A percentile compares a stretch with the other conserved stretches of the same genome.
Conservation (phyloP, 2,888 invertebrate genomes). For the Pilophorus perplexus region DNA sequence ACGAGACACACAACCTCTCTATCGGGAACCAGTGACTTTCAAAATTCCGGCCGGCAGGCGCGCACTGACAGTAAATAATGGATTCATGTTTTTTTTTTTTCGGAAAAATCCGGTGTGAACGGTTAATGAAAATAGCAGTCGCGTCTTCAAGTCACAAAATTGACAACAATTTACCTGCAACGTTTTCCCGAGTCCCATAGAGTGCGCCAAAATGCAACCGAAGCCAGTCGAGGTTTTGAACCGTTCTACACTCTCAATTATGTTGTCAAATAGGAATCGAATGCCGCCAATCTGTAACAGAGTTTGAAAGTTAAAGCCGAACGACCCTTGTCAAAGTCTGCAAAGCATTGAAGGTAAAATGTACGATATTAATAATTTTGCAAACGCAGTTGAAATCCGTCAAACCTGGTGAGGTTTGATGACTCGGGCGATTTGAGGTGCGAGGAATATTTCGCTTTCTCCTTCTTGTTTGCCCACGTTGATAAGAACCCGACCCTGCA, state of each 20-base stretch:
- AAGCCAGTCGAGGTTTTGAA: constrained; percentile 87
- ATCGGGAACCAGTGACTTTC: too few species aligned
- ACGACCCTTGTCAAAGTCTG: too few species aligned
- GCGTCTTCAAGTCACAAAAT: not conserved
- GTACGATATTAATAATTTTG: too few species aligned
- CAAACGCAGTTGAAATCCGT: too few species aligned
- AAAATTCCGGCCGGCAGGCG: too few species aligned
- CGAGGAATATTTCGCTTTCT: constrained; percentile 87
- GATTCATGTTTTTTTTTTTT: too few species aligned
- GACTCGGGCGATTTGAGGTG: constrained; percentile 83
- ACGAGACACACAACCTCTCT: too few species aligned
- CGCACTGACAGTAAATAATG: too few species aligned
- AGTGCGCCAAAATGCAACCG: constrained; percentile 97
- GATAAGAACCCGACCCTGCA: constrained; percentile 81
- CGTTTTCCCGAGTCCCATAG: constrained; percentile 99
- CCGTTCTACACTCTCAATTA: constrained; percentile 87
- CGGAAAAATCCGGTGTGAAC: not conserved
- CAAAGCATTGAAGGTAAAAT: too few species aligned
- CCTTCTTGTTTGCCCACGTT: constrained; percentile 90
- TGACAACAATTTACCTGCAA: constrained; percentile 59
- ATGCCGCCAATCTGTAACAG: constrained; percentile 79
- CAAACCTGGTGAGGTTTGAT: constrained; percentile 98
- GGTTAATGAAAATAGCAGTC: not conserved
- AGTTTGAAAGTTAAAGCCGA: too few species aligned
- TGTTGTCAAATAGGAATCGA: constrained; percentile 92